Conservation (phyloP, 1,140 invertebrate genomes). For the Drosophila tsacasi region DNA sequence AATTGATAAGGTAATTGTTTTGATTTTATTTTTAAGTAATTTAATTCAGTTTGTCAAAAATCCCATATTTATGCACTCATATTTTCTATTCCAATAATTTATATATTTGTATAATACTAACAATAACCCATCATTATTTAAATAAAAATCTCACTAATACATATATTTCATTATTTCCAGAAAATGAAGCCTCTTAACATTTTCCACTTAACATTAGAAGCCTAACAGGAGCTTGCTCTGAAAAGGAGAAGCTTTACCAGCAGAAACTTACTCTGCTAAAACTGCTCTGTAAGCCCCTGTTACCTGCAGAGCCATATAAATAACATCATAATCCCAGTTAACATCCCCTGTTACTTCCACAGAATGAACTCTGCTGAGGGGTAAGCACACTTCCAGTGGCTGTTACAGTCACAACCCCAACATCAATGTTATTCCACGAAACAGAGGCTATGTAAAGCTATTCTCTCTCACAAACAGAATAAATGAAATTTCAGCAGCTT, state of each 20-base stretch:
- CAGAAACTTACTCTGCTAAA: not conserved
- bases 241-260: slow-evolving; percentile 1
- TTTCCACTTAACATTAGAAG: not conserved
- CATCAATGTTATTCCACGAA: slow-evolving; percentile 4
- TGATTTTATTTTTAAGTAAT: too few species aligned
- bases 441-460: slow-evolving; percentile 5
- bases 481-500: slow-evolving; percentile 42
- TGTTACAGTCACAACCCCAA: slow-evolving; percentile 17
- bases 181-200: not conserved
- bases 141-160: too few species aligned
- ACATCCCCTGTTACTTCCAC: slow-evolving; percentile 23
- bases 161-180: not conserved
- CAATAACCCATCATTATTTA: not conserved
- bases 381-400: slow-evolving; percentile 44
- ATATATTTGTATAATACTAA: not conserved
- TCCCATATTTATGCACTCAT: too few species aligned
- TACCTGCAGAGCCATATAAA: not conserved
- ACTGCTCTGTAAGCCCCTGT: slow-evolving; percentile 9
- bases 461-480: slow-evolving; percentile 28
- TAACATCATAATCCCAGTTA: not conserved
- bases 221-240: not conserved
- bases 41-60: too few species aligned
- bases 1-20: too few species aligned
- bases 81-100: too few species aligned
- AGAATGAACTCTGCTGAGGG: slow-evolving; percentile 66